phyloP scores from a whole-genome alignment of 2,113 vertebrate species.

The Chinchilla lanigera region DNA sequence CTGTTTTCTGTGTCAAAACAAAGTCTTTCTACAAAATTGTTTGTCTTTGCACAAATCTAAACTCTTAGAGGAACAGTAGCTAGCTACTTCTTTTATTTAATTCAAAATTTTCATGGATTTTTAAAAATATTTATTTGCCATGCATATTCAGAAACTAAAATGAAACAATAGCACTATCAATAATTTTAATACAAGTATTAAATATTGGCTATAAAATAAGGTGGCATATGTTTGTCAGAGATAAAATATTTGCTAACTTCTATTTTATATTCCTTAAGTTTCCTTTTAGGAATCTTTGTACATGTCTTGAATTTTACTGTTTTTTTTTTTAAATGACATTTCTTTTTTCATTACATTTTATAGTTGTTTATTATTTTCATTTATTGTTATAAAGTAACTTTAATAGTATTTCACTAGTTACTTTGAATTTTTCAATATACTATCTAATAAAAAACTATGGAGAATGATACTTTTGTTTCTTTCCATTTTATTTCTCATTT shows the following conservation, averaged over 20 bases:
- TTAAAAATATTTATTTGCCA: slow-evolving; percentile 40
- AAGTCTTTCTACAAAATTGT: neutral
- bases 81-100: neutral
- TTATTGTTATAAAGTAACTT: neutral
- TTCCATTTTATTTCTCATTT: neutral
- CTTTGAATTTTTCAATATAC: neutral
- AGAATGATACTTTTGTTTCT: neutral
- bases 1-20: neutral
- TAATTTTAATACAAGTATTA: neutral
- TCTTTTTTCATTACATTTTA: neutral
- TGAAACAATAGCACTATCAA: neutral
- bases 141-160: neutral
- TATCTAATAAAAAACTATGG: neutral
- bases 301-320: neutral
- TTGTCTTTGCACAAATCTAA: neutral
- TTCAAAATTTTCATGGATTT: neutral
- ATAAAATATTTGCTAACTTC: neutral
- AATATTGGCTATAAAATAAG: neutral
- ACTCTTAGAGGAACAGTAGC: neutral
- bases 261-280: neutral
- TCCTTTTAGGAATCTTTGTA: neutral
- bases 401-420: neutral
- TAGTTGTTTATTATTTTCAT: neutral
- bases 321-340: neutral
- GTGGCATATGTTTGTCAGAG: neutral